These are phyloP conservation scores for Pantala flavescens DNA, from an alignment of 1,140 invertebrate genomes.

Conservation along the genomic window DNA sequence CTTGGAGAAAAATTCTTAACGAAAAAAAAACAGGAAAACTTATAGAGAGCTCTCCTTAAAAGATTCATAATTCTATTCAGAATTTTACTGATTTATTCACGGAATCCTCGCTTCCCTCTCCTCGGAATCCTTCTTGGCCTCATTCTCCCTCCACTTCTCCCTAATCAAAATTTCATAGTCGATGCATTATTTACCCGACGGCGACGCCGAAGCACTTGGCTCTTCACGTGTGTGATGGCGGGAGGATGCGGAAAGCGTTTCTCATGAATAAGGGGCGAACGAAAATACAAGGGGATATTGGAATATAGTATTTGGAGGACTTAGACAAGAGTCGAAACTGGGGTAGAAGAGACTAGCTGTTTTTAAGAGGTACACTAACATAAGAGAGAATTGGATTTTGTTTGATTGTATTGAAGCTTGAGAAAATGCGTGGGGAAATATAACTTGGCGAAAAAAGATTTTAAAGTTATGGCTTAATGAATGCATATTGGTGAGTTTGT, in stretches of 20 bases:
- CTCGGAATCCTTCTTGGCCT: background rate
- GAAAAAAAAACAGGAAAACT: too few relatives aligned
- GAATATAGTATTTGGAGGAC: background rate
- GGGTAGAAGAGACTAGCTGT: too few relatives aligned
- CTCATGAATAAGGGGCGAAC: background rate
- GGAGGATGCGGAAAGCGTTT: background rate
- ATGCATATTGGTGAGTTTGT: too few relatives aligned
- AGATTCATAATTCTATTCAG: too few relatives aligned
- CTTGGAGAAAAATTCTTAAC: too few relatives aligned
- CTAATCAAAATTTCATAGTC: conserved; percentile 4
- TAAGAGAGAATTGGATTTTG: too few relatives aligned
- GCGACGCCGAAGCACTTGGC: background rate
- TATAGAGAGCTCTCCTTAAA: too few relatives aligned
- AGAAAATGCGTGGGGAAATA: too few relatives aligned
- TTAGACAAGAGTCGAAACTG: background rate
- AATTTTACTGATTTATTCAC: background rate
- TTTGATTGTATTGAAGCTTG: too few relatives aligned
- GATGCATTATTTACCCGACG: background rate
- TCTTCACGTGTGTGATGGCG: background rate
- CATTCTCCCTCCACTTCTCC: background rate
- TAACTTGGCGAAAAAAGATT: too few relatives aligned
- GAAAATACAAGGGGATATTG: background rate
- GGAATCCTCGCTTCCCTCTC: background rate
- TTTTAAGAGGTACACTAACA: too few relatives aligned
- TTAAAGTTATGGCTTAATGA: too few relatives aligned